Conservation (phyloP, 2,797 vertebrate species). For the Onychomys arenicola region DNA sequence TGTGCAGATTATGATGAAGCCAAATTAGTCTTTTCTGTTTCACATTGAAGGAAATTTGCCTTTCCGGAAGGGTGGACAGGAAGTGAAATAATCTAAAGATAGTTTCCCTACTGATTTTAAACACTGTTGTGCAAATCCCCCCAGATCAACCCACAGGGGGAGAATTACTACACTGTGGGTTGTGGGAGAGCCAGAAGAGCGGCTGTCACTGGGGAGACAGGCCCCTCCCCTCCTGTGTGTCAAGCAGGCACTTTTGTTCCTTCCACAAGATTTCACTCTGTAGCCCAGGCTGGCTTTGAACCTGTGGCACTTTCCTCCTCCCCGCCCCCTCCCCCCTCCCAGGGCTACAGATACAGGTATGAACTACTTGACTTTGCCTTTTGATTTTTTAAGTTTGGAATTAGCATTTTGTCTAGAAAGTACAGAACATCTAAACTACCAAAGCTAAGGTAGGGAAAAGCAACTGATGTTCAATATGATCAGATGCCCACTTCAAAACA, state of each 20-base stretch:
- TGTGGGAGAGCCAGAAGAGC: not conserved
- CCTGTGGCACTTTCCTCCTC: not conserved
- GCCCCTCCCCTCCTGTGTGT: too few species aligned
- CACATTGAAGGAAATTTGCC: conserved; percentile 40
- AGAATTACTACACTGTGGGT: not conserved
- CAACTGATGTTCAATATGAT: conserved; percentile 6
- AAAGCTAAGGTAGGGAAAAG: conserved; percentile 38
- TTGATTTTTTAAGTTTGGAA: not conserved
- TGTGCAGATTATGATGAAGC: not conserved
- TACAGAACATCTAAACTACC: not conserved
- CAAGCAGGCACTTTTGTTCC: not conserved
- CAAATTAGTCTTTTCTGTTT: conserved; percentile 24
- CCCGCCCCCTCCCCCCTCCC: too few species aligned
- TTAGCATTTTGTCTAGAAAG: conserved; percentile 38
- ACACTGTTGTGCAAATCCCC: conserved; percentile 59
- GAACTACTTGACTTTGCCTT: not conserved
- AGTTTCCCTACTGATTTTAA: conserved; percentile 68
- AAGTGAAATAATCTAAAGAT: conserved; percentile 71
- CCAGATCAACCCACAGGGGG: not conserved
- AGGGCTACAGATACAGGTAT: not conserved
- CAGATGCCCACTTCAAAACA: not conserved
- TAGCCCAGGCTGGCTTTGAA: not conserved
- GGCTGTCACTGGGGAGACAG: not conserved
- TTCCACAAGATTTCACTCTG: not conserved
- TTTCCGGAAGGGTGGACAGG: conserved; percentile 49